Base-by-base conservation (phyloP, 1,140 invertebrate species). In the Varroa destructor region DNA sequence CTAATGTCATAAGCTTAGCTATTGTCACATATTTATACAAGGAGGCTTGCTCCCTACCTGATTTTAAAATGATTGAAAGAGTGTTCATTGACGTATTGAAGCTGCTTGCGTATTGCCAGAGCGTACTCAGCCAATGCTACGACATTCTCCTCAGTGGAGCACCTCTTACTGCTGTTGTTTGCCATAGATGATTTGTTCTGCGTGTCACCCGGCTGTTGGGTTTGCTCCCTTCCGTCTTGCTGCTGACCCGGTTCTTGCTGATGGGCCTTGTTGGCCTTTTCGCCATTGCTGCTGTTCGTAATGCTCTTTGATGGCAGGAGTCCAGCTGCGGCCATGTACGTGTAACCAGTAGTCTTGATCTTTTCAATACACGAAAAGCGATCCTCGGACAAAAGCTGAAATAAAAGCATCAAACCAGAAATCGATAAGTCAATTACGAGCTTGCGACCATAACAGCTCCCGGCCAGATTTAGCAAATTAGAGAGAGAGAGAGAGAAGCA, bases 281-380 rank as follows among this genome's bases (percentile, higher is more conserved):
- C 74, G 74, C 77, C 83, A 74, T 87, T 86, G 77, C 91, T 89
- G 46, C 46, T 51, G 46, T 8, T 51, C 46, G 46, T 51, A 8
- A 5, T 51, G 46, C 46, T 51, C 6, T 71, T 56, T 43, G 90
- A 90, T 0, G 90, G 90, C 72, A 88, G 84, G 10, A 99, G 81
- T 0, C 95, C 95, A 6, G 92, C 91, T 0, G 94, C 95, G 54
- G 94, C 85, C 95, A 99, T 99, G 76, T 97, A 99, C 0, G 93
- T 97, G 78, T 91, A 93, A 12, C 93, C 93, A 73, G 98, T 97
- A 0, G 95, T 98, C 80, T 98, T 99, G 64, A 99, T 99, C 80
- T 98, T 98, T 80, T 99, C 95, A 74, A 98, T 92, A 74, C 89
- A 87, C 75, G 88, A 93, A 80, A 92, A 98, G 77, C 94, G 94